phyloP scores from a whole-genome alignment of 2,888 invertebrate genomes.

The Bombyx huttoni region DNA sequence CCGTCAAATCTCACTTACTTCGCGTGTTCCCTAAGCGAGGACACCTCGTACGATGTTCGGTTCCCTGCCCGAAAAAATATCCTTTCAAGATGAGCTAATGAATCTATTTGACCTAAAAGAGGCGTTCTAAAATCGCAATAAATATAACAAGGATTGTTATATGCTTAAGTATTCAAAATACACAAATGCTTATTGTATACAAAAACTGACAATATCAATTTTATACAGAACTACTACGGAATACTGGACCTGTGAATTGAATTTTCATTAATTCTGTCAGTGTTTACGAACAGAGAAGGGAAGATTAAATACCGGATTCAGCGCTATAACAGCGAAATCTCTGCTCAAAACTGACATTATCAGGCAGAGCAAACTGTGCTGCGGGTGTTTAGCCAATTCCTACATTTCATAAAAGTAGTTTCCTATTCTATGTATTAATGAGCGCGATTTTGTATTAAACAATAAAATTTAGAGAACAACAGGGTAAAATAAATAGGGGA shows the following conservation, averaged over 20 bases:
- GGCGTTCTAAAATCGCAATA: no score
- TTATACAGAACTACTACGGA: not conserved
- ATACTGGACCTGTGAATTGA: not conserved
- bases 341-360: conserved; percentile 6
- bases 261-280: conserved; percentile 6
- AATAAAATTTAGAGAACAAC: no score
- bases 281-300: conserved; percentile 4
- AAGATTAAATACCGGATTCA: conserved; percentile 6
- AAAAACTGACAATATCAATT: not conserved
- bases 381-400: not conserved
- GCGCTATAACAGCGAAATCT: conserved; percentile 3
- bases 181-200: not conserved
- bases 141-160: no score
- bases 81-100: no score
- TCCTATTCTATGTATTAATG: not conserved
- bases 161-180: no score
- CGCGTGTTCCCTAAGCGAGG: no score
- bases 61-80: no score
- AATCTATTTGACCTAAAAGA: no score
- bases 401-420: not conserved
- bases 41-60: no score
- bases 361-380: conserved; percentile 5
- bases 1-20: no score
- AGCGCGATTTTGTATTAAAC: no score
- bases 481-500: no score